A percentile compares a stretch with the other conserved stretches of the same genome.
These are phyloP conservation scores for Trichogramma evanescens DNA, from an alignment of 2,888 invertebrate species.

Conservation along the genomic window DNA sequence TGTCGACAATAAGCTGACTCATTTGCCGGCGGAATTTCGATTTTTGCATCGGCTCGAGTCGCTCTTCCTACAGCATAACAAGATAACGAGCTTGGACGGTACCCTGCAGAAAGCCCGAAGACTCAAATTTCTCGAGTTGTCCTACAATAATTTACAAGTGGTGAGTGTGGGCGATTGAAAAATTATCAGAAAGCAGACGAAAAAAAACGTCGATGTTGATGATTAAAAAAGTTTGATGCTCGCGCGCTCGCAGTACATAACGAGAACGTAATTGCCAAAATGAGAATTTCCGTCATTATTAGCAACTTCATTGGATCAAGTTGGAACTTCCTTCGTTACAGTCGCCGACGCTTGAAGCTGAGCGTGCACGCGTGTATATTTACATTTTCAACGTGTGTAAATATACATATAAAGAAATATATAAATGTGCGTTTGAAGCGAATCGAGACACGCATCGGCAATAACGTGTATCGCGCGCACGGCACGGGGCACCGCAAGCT, in stretches of 20 bases:
- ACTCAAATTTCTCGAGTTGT: slow-evolving; percentile 61
- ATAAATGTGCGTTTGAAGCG: neutral
- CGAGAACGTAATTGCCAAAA: slow-evolving; percentile 33
- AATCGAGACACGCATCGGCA: neutral
- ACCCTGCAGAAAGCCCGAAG: slow-evolving; percentile 63
- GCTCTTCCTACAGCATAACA: slow-evolving; percentile 67
- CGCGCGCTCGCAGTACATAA: neutral
- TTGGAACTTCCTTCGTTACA: neutral
- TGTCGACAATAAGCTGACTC: slow-evolving; percentile 64
- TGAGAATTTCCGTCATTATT: slow-evolving; percentile 26
- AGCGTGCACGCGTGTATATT: neutral
- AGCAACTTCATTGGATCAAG: slow-evolving; percentile 21
- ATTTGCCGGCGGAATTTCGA: slow-evolving; percentile 65
- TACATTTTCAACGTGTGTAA: no score
- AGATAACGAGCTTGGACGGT: slow-evolving; percentile 63
- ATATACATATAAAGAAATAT: no score
- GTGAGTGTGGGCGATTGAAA: slow-evolving; percentile 47
- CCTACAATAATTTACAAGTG: slow-evolving; percentile 67
- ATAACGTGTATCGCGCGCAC: neutral
- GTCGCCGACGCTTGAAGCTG: slow-evolving; percentile 1
- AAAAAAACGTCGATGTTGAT: neutral
- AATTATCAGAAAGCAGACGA: neutral
- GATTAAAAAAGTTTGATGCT: neutral
- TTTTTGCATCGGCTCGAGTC: slow-evolving; percentile 63
- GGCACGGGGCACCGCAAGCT: neutral